Evolutionary conservation across 2,888 invertebrate species (phyloP).

Genomic region (Macaria liturata): DNA sequence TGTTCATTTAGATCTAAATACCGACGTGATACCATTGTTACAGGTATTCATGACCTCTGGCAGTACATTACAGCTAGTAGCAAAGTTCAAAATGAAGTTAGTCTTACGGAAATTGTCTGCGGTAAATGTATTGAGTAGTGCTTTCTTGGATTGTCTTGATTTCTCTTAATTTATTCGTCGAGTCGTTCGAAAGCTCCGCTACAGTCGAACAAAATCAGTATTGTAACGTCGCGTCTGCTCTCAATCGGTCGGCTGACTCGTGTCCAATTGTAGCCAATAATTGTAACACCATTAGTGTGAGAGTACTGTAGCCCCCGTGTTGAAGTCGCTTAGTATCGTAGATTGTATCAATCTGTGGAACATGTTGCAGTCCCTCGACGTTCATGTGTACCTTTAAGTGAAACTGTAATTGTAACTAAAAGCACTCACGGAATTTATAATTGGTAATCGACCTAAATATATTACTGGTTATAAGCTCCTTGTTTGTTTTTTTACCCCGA

Average conservation of each 20-base stretch:
- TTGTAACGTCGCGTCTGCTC: constrained; percentile 8
- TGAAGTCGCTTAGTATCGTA: constrained; percentile 14
- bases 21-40: no score
- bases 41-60: no score
- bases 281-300: constrained; percentile 7
- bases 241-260: constrained; percentile 2
- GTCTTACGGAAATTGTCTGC: no score
- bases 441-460: constrained; percentile 14
- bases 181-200: background rate
- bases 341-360: constrained; percentile 26
- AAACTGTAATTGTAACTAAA: background rate
- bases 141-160: no score
- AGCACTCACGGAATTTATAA: constrained; percentile 22
- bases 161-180: no score
- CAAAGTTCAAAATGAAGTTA: no score
- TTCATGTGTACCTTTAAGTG: background rate
- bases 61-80: no score
- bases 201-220: constrained; percentile 4
- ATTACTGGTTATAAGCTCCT: constrained; percentile 23
- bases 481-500: constrained; percentile 18
- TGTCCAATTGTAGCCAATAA: constrained; percentile 7
- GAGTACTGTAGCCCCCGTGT: constrained; percentile 11
- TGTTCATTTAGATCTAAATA: no score
- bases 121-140: no score
- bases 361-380: background rate